These are phyloP conservation scores for Zingel zingel DNA, from an alignment of 2,113 vertebrate genomes.

Conservation along the genomic window DNA sequence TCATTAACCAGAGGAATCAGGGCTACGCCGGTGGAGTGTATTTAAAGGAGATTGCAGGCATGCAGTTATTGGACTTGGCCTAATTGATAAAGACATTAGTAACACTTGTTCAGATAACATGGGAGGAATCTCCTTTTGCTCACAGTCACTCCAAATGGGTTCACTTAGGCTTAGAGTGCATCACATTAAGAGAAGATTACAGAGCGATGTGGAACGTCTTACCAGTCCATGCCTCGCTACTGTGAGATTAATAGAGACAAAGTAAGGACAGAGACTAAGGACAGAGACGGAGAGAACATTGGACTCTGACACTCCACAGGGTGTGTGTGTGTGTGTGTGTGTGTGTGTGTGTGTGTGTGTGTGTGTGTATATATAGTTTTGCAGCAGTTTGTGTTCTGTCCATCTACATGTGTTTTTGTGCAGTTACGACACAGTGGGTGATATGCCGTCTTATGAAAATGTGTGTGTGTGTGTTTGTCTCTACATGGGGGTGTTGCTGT, in stretches of 20 bases:
- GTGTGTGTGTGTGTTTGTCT: background rate
- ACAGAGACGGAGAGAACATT: slow-evolving; percentile 49
- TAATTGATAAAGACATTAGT: slow-evolving; percentile 99
- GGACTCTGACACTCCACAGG: slow-evolving; percentile 33
- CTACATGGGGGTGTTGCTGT: slow-evolving; percentile 24
- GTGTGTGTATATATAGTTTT: background rate
- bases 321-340: slow-evolving; percentile 6
- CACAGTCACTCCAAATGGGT: slow-evolving; percentile 97
- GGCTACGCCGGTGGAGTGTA: slow-evolving; percentile 67
- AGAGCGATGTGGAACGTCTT: slow-evolving; percentile 72
- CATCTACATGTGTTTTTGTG: slow-evolving; percentile 6
- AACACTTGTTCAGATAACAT: slow-evolving; percentile 99
- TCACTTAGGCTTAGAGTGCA: slow-evolving; percentile 94
- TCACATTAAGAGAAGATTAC: slow-evolving; percentile 85
- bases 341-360: background rate
- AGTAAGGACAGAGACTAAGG: slow-evolving; percentile 56
- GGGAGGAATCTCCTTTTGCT: slow-evolving; percentile 93
- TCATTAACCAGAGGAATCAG: slow-evolving; percentile 77
- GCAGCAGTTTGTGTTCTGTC: background rate
- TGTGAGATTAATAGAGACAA: slow-evolving; percentile 74
- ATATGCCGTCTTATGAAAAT: background rate
- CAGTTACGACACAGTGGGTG: background rate
- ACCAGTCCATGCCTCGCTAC: slow-evolving; percentile 69
- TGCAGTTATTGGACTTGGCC: slow-evolving; percentile 88
- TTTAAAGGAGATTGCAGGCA: slow-evolving; percentile 93